Evolutionary conservation across 2,113 vertebrate species (phyloP).

Genomic region (Peromyscus californicus): DNA sequence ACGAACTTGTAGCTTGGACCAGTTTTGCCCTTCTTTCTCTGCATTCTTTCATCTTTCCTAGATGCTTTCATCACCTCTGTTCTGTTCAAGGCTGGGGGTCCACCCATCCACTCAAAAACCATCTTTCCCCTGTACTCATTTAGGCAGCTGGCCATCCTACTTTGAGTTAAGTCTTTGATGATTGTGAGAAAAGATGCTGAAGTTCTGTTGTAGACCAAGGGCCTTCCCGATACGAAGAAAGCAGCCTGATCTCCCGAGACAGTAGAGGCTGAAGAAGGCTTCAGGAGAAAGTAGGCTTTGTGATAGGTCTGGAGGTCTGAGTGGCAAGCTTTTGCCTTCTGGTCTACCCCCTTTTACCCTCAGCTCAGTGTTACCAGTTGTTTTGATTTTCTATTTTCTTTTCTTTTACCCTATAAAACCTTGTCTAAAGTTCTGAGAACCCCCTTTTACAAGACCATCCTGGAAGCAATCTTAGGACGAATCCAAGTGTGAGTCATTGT

Average conservation of each 20-base stretch:
- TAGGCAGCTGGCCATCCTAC: neutral
- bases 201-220: neutral
- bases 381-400: neutral
- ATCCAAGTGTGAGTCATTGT: neutral
- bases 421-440: neutral
- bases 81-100: neutral
- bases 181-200: neutral
- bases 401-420: neutral
- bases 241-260: neutral
- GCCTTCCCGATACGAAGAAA: neutral
- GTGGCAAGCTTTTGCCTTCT: neutral
- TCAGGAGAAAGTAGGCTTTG: neutral
- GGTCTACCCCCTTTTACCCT: neutral
- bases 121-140: neutral
- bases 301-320: neutral
- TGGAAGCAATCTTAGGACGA: neutral
- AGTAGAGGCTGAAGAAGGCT: neutral
- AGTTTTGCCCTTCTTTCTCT: neutral
- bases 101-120: conserved; percentile 39
- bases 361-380: neutral
- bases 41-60: neutral
- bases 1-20: neutral
- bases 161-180: neutral
- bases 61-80: neutral
- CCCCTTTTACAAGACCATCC: neutral